These are phyloP conservation scores for Autographa gamma DNA, from an alignment of 2,888 invertebrate genomes.

Conservation along the genomic window DNA sequence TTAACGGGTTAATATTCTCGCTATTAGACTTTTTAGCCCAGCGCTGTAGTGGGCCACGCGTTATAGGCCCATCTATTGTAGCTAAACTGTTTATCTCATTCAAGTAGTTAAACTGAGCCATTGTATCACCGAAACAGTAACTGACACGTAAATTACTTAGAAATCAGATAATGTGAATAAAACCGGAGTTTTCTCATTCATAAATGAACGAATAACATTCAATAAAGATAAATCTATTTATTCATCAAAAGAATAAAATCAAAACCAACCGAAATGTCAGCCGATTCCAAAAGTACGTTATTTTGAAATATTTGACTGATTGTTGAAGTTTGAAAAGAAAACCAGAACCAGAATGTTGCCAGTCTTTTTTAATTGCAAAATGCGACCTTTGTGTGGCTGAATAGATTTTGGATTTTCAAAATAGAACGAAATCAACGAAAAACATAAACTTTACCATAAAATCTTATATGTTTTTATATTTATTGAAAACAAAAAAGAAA, in stretches of 20 bases:
- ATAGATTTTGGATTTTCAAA: too few species aligned
- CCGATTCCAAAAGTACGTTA: constrained; percentile 50
- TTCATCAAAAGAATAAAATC: constrained; percentile 51
- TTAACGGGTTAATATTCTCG: constrained; percentile 88
- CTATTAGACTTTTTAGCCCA: constrained; percentile 93
- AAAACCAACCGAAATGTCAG: constrained; percentile 33
- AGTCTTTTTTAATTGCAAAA: constrained; percentile 5
- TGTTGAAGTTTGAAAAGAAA: constrained; percentile 28
- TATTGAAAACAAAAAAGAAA: too few species aligned
- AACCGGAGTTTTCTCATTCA: constrained; percentile 37
- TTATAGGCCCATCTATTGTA: constrained; percentile 94
- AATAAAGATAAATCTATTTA: constrained; percentile 39
- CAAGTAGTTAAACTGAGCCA: constrained; percentile 94
- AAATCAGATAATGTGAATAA: constrained; percentile 34
- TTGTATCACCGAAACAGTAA: constrained; percentile 68
- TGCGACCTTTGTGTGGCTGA: too few species aligned
- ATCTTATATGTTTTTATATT: too few species aligned
- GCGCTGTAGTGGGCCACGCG: constrained; percentile 93
- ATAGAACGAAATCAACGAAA: too few species aligned
- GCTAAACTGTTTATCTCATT: constrained; percentile 94
- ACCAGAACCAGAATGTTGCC: constrained; percentile 37
- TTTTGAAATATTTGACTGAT: constrained; percentile 24
- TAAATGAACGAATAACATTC: constrained; percentile 50
- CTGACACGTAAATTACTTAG: constrained; percentile 22
- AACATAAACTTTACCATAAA: too few species aligned